Base-by-base conservation (phyloP, 2,888 invertebrate genomes). In the Drosophila aldrichi region DNA sequence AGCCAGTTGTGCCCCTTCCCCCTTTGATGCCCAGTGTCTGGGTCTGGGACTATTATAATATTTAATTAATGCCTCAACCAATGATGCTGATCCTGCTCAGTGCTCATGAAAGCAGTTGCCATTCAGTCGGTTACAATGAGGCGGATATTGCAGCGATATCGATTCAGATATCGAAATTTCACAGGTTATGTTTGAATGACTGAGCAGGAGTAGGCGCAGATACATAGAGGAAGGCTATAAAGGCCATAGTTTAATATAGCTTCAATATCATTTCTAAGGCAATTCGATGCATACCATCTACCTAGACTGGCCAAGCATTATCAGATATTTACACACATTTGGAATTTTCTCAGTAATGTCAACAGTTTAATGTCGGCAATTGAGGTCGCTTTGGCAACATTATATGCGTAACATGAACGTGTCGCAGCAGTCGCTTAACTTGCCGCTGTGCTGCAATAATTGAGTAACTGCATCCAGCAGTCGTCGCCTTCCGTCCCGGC, bases 61-160 rank as follows among this genome's bases (percentile, higher is more conserved):
- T 77, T 86, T 70, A 75, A 80, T 77, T 81, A 70, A 64, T 76
- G 32, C 62, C 51, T 10, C 14, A 70, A 49, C 61, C 61, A 61
- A 77, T 66, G 52, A 56, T 67, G 49, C 44, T 22, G 55, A 22
- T 36, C 46, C 29, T 32, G 52, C 29, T 6, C 25, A 38, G 55
- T 48, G 36, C 49, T 68, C 16, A 32, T 34, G 22, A 10, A 25
- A n/a, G 29, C 34, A 38, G 5, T 57, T 40, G 43, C 16, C 18
- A 40, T 43, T 52, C 16, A 22, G 22, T 16, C 8, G 36, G 44
- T 36, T 32, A 40, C 34, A 63, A 38, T 49, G 22, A 22, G 22
- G 40, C n/a, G 22, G 22, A 16, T 5, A 38, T 22, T 16, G 32
- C 12, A 14, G 22, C 22, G 16, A 20, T 25, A 34, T 1, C 16